Base-by-base conservation (phyloP, 2,888 invertebrate genomes). In the Synanthedon andrenaeformis region DNA sequence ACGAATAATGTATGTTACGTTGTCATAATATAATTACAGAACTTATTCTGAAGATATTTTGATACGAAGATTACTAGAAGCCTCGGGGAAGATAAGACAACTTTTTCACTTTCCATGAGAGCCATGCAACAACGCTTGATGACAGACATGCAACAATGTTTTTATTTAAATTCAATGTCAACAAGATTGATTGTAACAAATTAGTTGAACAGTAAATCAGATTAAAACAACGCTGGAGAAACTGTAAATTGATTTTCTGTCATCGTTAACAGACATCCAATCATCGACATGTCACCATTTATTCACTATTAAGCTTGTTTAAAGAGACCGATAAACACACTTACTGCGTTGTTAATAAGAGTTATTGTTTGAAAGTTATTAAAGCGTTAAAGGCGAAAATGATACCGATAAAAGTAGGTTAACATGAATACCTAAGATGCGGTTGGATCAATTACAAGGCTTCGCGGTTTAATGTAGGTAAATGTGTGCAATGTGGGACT, bases 371-470 rank as follows among this genome's bases (percentile, higher is more conserved):
- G 14, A 45, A 35, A 45, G 14, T 45, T 45, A 45, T 6, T 13
- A 35, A 35, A 45, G 45, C 11, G 45, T 45, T 35, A 45, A 49
- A 49, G 49, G 12, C 63, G 62, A 65, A 69, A 66, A 68, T 69
- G 66, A 67, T 64, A 65, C 62, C 64, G 67, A 62, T 65, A 58
- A 69, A 76, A 67, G 74, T 80, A 70, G 79, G 76, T 72, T 79
- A 74, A 73, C 67, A 69, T 70, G 70, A 65, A 72, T 69, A 70
- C 69, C 68, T 70, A 71, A 70, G 72, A 76, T 83, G 82, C 65
- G 84, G 85, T 84, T 72, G 72, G 81, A 82, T 85, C 75, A 66
- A 74, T 79, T 83, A 81, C 85, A 82, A 83, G 81, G 80, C 63
- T 72, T 72, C 62, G 82, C 62, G 82, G 84, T 81, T 75, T 67